Base-by-base conservation (phyloP, 2,113 vertebrate species). In the Pterocles burchelli region DNA sequence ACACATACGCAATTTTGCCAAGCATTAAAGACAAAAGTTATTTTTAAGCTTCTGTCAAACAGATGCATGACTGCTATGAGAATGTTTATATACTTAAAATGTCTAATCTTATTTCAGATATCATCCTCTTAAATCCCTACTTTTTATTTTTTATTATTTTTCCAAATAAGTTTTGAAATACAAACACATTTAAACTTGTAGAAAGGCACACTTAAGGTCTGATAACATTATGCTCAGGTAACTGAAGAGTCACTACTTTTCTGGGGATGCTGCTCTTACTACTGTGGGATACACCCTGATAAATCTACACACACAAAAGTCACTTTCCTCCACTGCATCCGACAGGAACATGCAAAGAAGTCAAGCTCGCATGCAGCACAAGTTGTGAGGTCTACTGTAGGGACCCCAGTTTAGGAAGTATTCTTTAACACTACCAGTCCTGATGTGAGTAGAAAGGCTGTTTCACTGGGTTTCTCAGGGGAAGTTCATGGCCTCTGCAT, bases 31-130 rank as follows among this genome's bases (percentile, higher is more conserved):
- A 52, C 45, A 86, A 86, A 6, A 6, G 13, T 26, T 82, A 83
- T 92, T 95, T 93, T 92, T 92, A 93, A 92, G 38, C 41, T 83
- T 85, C 67, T 88, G 67, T 86, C 79, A 93, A 70, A 88, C 10
- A 83, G 67, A 92, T 24, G 11, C 22, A 66, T 7, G 19, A 77
- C 20, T 91, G 67, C 36, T 77, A 52, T 71, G 55, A 41, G 24
- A 71, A 67, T 90, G n/a, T 80, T 72, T 76, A 65, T 25, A 21
- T 43, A 33, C 52, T 80, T 52, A 38, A 96, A 65, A 73, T 19
- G 21, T 36, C 45, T 58, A 45, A 36, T 71, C 52, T 58, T 41
- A 90, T 72, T 84, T 59, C 72, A 41, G 31, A 26, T 31, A 41
- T 36, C 29, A 88, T 88, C 7, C 52, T 71, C 59, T 86, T 89